Base-by-base conservation (phyloP, 2,113 vertebrate genomes). In the Gobius niger region DNA sequence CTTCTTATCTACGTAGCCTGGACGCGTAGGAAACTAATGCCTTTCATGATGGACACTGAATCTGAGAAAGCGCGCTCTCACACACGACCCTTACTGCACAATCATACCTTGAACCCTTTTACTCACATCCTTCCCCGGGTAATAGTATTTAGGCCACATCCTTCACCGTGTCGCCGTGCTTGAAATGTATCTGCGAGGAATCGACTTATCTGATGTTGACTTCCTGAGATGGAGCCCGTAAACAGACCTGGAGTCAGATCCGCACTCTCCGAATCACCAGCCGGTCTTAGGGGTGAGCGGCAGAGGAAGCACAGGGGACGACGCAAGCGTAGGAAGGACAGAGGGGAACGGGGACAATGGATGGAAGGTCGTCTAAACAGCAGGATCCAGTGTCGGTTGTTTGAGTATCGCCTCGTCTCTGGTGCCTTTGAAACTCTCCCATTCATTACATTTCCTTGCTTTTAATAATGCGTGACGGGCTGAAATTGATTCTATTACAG, bases 151-250 rank as follows among this genome's bases (percentile, higher is more conserved):
- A 14, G 56, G 66, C 62, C 19, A 15, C 66, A 72, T 80, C 78
- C 72, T 77, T 73, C 34, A 49, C 10, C 49, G 53, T 65, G 67
- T 64, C 19, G 63, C 82, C 76, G 86, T 51, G 60, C 77, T 87
- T 75, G 80, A 88, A 87, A 86, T 80, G 61, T 68, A 85, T 89
- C 87, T 84, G 70, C 76, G 80, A 80, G 87, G 85, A 86, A 90
- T 87, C 77, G 40, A 61, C 85, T 91, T 89, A 91, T 91, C 86
- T 88, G 85, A 87, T 88, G 78, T 68, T 63, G 76, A 82, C 82
- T 90, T 92, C 87, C 90, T 86, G 85, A 86, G 74, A 77, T 83
- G 71, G 74, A 62, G 76, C 81, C 80, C 59, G 71, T 86, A 89
- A 90, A 89, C 85, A 90, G 82, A 86, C 82, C 82, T 78, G 73